A percentile compares a stretch with the other conserved stretches of the same genome.
These are phyloP conservation scores for Blastobasis lacticolella DNA, from an alignment of 2,888 invertebrate genomes.

Conservation along the genomic window DNA sequence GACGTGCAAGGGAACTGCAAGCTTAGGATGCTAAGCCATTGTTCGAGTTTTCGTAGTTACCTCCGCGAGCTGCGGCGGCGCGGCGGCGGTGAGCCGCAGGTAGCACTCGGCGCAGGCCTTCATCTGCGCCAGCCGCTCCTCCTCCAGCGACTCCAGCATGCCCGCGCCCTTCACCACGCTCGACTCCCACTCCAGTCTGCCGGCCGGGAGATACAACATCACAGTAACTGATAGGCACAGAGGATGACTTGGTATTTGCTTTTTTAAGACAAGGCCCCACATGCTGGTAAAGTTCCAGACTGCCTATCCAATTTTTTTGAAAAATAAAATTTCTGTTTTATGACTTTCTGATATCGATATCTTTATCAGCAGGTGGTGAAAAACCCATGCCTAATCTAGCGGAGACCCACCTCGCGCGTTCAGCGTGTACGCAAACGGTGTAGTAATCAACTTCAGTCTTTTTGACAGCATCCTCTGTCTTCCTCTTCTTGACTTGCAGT, in stretches of 20 bases:
- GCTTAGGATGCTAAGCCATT: no score
- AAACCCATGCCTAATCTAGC: no score
- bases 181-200: constrained; percentile 92
- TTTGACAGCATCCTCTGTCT: constrained; percentile 92
- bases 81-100: constrained; percentile 77
- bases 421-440: constrained; percentile 91
- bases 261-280: no score
- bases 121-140: constrained; percentile 88
- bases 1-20: no score
- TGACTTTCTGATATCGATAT: no score
- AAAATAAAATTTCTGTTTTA: no score
- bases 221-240: no score
- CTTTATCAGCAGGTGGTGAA: no score
- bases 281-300: no score
- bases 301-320: no score
- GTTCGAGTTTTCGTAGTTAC: constrained; percentile 36
- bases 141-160: constrained; percentile 91
- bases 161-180: constrained; percentile 89
- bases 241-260: no score
- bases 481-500: constrained; percentile 90
- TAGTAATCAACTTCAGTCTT: constrained; percentile 96
- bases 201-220: constrained; percentile 3
- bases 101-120: constrained; percentile 81
- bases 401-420: constrained; percentile 81
- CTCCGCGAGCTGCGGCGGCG: constrained; percentile 86